These are phyloP conservation scores for Antheraea pernyi DNA, from an alignment of 1,140 invertebrate species.

Conservation along the genomic window DNA sequence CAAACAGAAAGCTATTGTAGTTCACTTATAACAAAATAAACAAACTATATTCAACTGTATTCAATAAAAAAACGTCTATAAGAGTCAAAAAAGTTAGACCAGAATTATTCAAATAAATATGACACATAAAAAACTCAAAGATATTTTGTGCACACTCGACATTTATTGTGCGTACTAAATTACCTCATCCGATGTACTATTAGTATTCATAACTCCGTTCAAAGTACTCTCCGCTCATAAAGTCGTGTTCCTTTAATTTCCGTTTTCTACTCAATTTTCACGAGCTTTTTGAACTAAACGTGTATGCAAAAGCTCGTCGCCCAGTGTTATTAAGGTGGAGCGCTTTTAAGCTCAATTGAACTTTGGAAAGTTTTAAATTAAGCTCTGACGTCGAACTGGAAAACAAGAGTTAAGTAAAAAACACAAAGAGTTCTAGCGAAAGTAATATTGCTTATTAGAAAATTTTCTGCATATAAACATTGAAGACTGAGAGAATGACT, in stretches of 20 bases:
- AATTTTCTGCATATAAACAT: too few species aligned
- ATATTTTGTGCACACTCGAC: neutral
- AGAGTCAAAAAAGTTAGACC: too few species aligned
- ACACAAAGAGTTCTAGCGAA: neutral
- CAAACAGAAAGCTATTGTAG: too few species aligned
- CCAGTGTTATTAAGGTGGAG: slow-evolving; percentile 16
- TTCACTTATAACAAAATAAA: too few species aligned
- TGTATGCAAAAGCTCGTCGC: slow-evolving; percentile 22
- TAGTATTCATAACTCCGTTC: neutral
- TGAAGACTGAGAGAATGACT: too few species aligned
- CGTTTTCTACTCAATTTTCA: slow-evolving; percentile 27
- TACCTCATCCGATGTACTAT: neutral
- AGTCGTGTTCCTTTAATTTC: slow-evolving; percentile 31
- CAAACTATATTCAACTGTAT: too few species aligned
- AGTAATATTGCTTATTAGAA: neutral
- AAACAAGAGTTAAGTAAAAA: neutral
- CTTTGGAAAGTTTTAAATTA: slow-evolving; percentile 22
- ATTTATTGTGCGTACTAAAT: neutral
- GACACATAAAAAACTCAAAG: too few species aligned
- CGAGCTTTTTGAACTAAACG: slow-evolving; percentile 21
- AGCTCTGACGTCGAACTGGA: slow-evolving; percentile 7
- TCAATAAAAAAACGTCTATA: too few species aligned
- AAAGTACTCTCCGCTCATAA: neutral
- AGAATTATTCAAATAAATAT: too few species aligned
- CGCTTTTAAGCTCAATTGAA: slow-evolving; percentile 21